Evolutionary conservation across 2,797 vertebrate genomes (phyloP), one percentile per base, ranked within the genome.

Genomic region (Danionella dracula): DNA sequence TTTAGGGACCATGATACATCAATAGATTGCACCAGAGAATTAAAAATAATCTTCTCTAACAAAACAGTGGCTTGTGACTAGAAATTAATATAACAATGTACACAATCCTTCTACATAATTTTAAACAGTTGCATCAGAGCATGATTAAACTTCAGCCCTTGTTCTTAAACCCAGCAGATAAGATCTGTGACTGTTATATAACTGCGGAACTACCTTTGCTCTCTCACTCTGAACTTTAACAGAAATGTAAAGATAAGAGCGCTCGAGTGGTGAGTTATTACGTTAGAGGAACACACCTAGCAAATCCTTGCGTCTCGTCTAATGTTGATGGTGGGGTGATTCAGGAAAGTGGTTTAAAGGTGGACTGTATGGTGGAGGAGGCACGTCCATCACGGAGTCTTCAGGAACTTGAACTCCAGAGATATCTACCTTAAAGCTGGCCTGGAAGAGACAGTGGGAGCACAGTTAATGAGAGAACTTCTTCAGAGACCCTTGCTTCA

Each of bases 291-390:
- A 32, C 37, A 31, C 23, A 12, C 38, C 8, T 23, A 15, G n/a
- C 23, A 37, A 15, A 60, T 35, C 23, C 23, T 10, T n/a, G 16
- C 16, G 19, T 41, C 7, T 23, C 31, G 37, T 41, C 37, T 53
- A 41, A 31, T 62, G 46, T 41, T 51, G 12, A 50, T 50, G 34
- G 37, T n/a, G 11, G 46, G 37, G 7, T 32, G 46, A 15, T 11
- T 34, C 35, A 12, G 37, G 32, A 10, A 13, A 15, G 8, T 42
- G 8, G 17, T 19, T 4, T 62, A 53, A 45, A 13, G 51, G 16
- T 29, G 63, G 63, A 11, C 32, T 12, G 16, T 66, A 66, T 16
- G 53, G 51, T 19, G 63, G 63, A 4, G 63, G 63, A 11, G 63
- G 32, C 4, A 27, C 8, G 10, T 66, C 32, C 8, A 38, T 37